Base-by-base conservation (phyloP, 2,888 invertebrate species). In the Stomorhina lunata region DNA sequence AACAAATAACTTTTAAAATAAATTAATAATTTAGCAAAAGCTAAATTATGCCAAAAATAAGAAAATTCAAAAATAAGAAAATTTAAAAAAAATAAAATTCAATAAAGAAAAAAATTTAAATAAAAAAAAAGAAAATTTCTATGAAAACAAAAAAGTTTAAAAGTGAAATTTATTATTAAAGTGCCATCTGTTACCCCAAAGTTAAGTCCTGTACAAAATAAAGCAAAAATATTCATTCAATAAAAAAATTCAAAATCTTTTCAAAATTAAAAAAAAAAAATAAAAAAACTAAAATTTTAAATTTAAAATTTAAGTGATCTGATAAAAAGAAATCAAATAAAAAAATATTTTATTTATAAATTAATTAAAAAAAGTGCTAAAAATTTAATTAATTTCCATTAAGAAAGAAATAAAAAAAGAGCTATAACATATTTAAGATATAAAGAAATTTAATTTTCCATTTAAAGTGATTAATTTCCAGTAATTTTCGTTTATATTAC, bases 141-240 rank as follows among this genome's bases (percentile, higher is more conserved):
- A 55, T 20, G 15, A 12, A 48, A 37, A 0, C n/a, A 29, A 20
- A 34, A 53, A 50, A 37, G 45, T 59, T 10, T 2, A 1, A 37
- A 6, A 53, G 43, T 1, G 22, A 6, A 40, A 40, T 32, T 68
- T 27, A 40, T 15, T 66, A 22, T 59, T 32, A 71, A 82, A 82
- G 79, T 82, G 79, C 81, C 81, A 82, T 79, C 50, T 69, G 61
- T 50, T 73, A 55, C 25, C 61, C 37, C 12, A 45, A 61, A 71
- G 17, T 32, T 66, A n/a, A 48, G 55, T 59, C 15, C 17, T 17
- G 15, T 9, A 20, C 17, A 32, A 61, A 65, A 10, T 55, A 7
- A 25, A 40, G 2, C 9, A 32, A 53, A 32, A 65, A 43, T 9
- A 34, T 4, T 4, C 32, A 57, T 45, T 3, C 10, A 40, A 9